These are phyloP conservation scores for Phataginus tricuspis DNA, from an alignment of 2,797 vertebrate genomes.

Conservation along the genomic window DNA sequence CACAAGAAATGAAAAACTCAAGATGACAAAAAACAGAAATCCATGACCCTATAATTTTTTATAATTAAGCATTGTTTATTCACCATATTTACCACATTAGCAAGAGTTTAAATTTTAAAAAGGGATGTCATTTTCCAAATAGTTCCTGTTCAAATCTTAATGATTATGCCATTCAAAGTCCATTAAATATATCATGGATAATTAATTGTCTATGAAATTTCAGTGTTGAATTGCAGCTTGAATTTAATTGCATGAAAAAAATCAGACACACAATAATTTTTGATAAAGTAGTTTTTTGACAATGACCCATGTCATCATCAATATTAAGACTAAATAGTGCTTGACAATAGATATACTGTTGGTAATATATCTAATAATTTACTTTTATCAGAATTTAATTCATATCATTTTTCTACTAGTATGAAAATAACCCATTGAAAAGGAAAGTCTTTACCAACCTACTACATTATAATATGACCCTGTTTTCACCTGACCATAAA, in stretches of 20 bases:
- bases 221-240: not conserved
- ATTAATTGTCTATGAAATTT: not conserved
- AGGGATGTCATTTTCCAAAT: not conserved
- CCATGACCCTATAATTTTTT: not conserved
- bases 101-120: not conserved
- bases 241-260: slow-evolving; percentile 21
- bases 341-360: not conserved
- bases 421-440: not conserved
- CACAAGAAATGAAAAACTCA: not conserved
- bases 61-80: not conserved
- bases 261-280: not conserved
- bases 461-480: not conserved
- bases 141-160: not conserved
- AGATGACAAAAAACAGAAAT: not conserved
- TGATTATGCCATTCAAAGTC: not conserved
- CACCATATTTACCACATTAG: not conserved
- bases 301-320: not conserved
- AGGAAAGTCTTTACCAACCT: not conserved
- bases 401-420: not conserved
- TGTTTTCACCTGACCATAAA: not conserved
- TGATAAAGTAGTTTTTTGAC: not conserved
- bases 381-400: not conserved
- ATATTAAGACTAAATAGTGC: not conserved
- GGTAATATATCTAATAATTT: not conserved
- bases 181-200: not conserved